These are phyloP conservation scores for Aricia artaxerxes DNA, from an alignment of 2,888 invertebrate genomes.

Conservation along the genomic window DNA sequence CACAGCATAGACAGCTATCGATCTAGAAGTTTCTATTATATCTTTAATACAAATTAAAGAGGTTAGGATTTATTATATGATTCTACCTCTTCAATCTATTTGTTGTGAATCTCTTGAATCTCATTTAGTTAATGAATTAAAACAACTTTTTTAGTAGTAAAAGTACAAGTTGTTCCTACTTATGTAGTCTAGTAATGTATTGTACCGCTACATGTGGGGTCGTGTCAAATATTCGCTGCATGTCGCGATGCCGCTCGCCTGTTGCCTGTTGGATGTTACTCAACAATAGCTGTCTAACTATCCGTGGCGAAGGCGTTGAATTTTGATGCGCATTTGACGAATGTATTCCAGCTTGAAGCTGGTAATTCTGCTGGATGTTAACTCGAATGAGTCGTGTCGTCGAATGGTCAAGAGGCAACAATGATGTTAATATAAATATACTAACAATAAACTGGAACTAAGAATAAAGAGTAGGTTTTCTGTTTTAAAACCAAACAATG, in stretches of 20 bases:
- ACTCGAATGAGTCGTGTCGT: no score
- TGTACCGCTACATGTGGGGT: not conserved
- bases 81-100: not conserved
- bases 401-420: no score
- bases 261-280: not conserved
- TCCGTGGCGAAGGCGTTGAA: not conserved
- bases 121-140: not conserved
- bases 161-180: not conserved
- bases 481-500: no score
- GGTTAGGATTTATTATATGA: not conserved
- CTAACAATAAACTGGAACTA: no score
- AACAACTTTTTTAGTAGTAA: not conserved
- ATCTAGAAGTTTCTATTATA: constrained; percentile 6
- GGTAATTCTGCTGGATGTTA: not conserved
- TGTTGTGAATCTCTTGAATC: not conserved
- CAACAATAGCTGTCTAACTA: not conserved
- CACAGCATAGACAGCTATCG: not conserved
- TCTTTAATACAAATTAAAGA: not conserved
- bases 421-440: no score
- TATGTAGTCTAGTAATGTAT: not conserved
- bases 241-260: not conserved
- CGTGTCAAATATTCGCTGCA: not conserved
- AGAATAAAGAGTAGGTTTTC: no score
- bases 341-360: not conserved
- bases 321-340: constrained; percentile 3